These are phyloP conservation scores for Oryzias celebensis DNA, from an alignment of 2,113 vertebrate genomes.

Conservation along the genomic window DNA sequence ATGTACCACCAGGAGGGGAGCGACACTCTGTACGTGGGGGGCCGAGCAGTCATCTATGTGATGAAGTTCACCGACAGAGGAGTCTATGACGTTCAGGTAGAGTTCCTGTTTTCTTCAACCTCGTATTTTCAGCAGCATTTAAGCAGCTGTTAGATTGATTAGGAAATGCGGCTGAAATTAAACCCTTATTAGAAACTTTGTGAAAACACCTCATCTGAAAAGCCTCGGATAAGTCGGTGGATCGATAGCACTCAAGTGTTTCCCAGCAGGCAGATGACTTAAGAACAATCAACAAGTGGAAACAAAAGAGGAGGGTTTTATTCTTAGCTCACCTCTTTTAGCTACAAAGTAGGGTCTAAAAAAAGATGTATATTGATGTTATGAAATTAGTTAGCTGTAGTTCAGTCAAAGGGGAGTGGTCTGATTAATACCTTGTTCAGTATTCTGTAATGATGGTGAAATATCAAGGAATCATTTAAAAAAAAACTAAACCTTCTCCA, in stretches of 20 bases:
- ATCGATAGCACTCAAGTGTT: neutral
- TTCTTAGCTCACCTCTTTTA: no score
- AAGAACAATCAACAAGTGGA: neutral
- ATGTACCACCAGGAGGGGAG: conserved; percentile 77
- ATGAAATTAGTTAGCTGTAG: no score
- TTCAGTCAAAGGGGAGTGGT: no score
- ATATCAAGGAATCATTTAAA: no score
- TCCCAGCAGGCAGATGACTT: neutral
- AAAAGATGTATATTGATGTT: no score
- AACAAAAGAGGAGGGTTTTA: neutral
- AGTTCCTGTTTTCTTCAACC: neutral
- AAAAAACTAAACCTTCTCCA: no score
- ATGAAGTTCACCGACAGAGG: conserved; percentile 72
- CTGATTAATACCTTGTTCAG: no score
- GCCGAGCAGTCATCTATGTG: conserved; percentile 70
- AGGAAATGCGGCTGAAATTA: neutral
- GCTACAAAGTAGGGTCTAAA: no score
- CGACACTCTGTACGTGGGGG: conserved; percentile 77
- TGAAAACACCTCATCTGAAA: neutral
- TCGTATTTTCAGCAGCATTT: neutral
- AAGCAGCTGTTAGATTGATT: neutral
- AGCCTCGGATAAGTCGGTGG: neutral
- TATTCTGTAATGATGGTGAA: no score
- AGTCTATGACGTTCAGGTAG: conserved; percentile 72
- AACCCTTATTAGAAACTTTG: neutral